Evolutionary conservation across 2,113 vertebrate genomes (phyloP).

Genomic region (Tricholaema leucomelas): DNA sequence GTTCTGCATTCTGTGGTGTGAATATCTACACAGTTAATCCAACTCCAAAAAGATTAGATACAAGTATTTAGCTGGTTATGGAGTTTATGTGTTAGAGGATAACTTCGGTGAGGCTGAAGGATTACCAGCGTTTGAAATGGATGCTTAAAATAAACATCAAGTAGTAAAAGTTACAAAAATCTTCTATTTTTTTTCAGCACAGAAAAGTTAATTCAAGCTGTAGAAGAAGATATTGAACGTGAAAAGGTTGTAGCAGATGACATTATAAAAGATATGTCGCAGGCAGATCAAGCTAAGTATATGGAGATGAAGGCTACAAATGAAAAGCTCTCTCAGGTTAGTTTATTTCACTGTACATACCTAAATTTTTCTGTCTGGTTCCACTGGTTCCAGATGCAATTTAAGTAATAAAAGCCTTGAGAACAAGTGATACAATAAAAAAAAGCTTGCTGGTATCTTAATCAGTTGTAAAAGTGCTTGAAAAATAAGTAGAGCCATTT

Average conservation of each 20-base stretch:
- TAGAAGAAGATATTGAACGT: conserved; percentile 85
- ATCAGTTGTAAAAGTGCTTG: neutral
- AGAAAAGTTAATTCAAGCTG: conserved; percentile 85
- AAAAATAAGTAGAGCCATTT: neutral
- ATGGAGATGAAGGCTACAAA: conserved; percentile 86
- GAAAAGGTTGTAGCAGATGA: conserved; percentile 86
- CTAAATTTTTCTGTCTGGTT: neutral
- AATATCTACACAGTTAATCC: neutral
- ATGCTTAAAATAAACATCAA: neutral
- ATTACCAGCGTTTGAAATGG: neutral
- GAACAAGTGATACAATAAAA: neutral
- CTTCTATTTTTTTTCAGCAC: conserved; percentile 78
- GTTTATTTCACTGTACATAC: neutral
- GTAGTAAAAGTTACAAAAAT: neutral
- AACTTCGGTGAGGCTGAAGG: neutral
- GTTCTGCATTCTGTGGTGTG: neutral
- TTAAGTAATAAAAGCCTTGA: neutral
- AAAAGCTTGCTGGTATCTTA: neutral
- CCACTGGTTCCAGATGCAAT: neutral
- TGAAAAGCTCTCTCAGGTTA: conserved; percentile 89
- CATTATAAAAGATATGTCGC: conserved; percentile 88
- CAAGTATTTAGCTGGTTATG: neutral
- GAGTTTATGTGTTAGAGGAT: neutral
- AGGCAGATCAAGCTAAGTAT: conserved; percentile 86
- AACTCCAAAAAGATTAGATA: neutral